Percentiles rank a stretch among this genome's conserved stretches.
Conservation (phyloP, 2,113 vertebrate genomes). For the Laterallus jamaicensis region DNA sequence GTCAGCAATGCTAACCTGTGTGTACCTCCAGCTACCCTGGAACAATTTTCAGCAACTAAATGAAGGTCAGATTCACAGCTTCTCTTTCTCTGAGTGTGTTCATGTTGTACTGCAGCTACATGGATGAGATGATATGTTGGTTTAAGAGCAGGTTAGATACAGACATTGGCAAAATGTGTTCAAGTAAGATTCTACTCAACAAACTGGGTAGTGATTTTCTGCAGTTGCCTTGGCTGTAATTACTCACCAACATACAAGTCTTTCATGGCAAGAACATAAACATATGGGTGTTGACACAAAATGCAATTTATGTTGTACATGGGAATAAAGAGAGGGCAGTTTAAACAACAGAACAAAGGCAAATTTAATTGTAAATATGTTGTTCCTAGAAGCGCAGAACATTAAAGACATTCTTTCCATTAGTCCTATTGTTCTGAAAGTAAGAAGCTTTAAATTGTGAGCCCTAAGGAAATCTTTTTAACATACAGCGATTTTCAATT, state of each 20-base stretch:
- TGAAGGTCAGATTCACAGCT: background rate
- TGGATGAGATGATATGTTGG: background rate
- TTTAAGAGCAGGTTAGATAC: background rate
- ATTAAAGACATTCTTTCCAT: background rate
- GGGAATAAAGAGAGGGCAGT: background rate
- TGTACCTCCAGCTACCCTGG: background rate
- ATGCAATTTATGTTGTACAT: background rate
- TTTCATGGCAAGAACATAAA: background rate
- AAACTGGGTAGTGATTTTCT: background rate
- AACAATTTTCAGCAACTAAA: background rate
- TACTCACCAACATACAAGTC: background rate
- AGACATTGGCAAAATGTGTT: background rate
- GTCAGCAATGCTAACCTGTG: background rate
- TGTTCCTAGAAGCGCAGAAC: background rate
- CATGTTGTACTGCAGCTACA: background rate
- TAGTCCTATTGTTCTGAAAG: background rate
- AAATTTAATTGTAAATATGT: background rate
- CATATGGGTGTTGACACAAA: background rate
- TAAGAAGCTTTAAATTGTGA: background rate
- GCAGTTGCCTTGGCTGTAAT: background rate
- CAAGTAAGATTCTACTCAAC: background rate
- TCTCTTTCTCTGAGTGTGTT: background rate
- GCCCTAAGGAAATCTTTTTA: background rate
- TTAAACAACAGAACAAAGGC: background rate
- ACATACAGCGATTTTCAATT: background rate